Evolutionary conservation across 64 coral and sea anemone genomes (phyloP), one percentile per base, ranked within the genome.

Genomic region (Stichodactyla helianthus): DNA sequence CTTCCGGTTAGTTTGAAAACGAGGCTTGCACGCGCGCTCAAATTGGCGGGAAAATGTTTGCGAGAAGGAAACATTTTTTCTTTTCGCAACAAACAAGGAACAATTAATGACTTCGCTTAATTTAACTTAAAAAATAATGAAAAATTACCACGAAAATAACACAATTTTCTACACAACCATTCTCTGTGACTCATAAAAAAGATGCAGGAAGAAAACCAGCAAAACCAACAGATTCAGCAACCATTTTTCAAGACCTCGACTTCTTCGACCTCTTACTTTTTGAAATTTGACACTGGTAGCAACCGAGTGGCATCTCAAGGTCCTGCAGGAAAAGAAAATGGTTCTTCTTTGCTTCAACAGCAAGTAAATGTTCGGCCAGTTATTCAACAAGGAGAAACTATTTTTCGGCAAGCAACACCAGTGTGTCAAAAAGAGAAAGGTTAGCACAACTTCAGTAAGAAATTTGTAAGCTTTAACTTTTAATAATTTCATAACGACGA

Each of bases 181-280:
- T 74, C 20, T 74, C n/a, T 11, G 0, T 74, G 25, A 27, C 0
- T 27, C 68, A 74, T n/a, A 7, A n/a, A 9, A 57, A 59, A 87
- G 85, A 93, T 90, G 89, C 95, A 93, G 86, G 59, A 53, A 18
- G 54, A 85, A 51, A 91, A 51, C 70, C 89, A 95, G 20, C 63
- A 86, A 86, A 93, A 89, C 64, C 91, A 92, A 25, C 93, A 95
- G 23, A 93, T 71, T 71, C 92, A 91, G 20, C 93, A 99, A 52
- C 97, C 90, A n/a, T 99, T 99, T 93, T 99, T 99, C 90, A 99
- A 99, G 77, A 86, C 83, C 19, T 87, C 96, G 85, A 93, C 90
- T 61, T 88, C 85, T 6, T 6, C 93, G 15, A 59, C 89, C 63
- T 88, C 93, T 50, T 91, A 83, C 65, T 95, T 95, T 82, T 55